Evolutionary conservation across 1,140 invertebrate genomes (phyloP).

Genomic region (Homarus americanus): DNA sequence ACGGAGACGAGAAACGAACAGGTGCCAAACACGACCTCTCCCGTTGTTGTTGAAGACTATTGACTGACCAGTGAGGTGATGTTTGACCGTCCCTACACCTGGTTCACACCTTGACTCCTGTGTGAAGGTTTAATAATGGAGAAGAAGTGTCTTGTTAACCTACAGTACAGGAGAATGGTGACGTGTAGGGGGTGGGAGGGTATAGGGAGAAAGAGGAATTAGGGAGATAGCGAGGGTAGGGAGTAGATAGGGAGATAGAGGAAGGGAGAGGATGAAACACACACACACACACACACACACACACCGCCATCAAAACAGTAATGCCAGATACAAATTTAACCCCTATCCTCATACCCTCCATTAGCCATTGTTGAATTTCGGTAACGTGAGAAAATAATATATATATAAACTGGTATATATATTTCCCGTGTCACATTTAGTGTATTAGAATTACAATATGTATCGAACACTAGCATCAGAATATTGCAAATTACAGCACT

Average conservation of each 20-base stretch:
- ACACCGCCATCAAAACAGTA: neutral
- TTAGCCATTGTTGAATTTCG: neutral
- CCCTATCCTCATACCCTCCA: neutral
- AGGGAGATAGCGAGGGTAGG: neutral
- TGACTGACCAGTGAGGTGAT: too few relatives aligned
- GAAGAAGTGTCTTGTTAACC: too few relatives aligned
- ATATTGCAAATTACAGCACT: neutral
- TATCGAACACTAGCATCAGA: neutral
- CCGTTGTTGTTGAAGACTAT: too few relatives aligned
- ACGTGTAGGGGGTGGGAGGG: too few relatives aligned
- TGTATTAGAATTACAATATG: neutral
- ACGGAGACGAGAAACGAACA: too few relatives aligned
- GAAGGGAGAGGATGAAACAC: neutral
- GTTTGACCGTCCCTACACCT: too few relatives aligned
- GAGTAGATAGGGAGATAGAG: neutral
- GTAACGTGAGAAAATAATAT: neutral
- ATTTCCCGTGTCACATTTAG: neutral
- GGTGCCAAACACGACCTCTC: too few relatives aligned
- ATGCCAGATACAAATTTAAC: neutral
- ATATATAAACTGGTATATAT: too few relatives aligned
- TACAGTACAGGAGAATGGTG: too few relatives aligned
- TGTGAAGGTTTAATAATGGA: too few relatives aligned
- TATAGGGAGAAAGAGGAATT: neutral
- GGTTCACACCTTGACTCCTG: too few relatives aligned
- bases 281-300: neutral